Base-by-base conservation (phyloP, 1,140 invertebrate genomes). In the fruit fly (Drosophila melanogaster) region DNA sequence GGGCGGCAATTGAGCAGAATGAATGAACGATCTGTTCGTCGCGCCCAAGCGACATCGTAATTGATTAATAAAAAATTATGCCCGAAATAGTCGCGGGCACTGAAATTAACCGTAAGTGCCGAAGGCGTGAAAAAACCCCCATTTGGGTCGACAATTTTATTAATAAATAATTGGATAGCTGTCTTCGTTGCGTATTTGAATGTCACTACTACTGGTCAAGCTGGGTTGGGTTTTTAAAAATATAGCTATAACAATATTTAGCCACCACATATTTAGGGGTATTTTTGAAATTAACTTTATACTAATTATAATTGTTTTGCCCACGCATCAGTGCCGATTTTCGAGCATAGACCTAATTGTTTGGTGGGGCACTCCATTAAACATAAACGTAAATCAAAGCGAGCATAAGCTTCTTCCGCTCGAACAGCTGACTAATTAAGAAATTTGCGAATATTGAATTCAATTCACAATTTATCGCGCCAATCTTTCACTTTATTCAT, bases 1-100 rank as follows among this genome's bases (percentile, higher is more conserved):
- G 81, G 69, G 38, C 62, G 49, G 57, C 74, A 84, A 84, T 84
- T 80, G 77, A 83, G 79, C 53, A 55, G 60, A 83, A 76, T 79
- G 65, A 80, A 81, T 40, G 59, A 78, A 73, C 79, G 72, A 47
- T 44, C 69, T 70, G 47, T 51, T 43, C 64, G 30, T 33, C 49
- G 49, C 49, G 49, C 49, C 50, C 79, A 73, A 73, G 78, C 67
- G 51, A 62, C 58, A 38, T 19, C 54, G 59, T 80, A 83, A 84
- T 85, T 84, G 77, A 85, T 85, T 85, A 80, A 80, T 81, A 85
- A 77, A 80, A 80, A 80, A 86, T 81, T 77, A 84, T 85, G 60
- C 57, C 79, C 54, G 62, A 84, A 85, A 84, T 80, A 77, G 80
- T 59, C 19, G 64, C 57, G 26, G 26, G 62, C 44, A 50, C 58